Conservation (phyloP, 1,140 invertebrate species). For the Drosophila trapezifrons region DNA sequence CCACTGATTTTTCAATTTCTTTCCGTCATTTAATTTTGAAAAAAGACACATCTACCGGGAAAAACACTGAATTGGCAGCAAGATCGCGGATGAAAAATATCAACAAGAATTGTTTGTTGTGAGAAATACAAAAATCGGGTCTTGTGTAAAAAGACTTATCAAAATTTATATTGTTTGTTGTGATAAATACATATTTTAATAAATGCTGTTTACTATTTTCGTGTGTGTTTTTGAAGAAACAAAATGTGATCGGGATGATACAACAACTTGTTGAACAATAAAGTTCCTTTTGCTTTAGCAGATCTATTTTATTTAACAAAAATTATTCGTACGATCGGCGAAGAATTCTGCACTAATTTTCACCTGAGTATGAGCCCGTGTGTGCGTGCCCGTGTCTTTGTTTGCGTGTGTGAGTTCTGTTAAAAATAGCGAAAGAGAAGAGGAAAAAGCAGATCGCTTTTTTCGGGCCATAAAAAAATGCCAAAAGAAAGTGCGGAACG, state of each 20-base stretch:
- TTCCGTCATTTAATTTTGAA: not conserved
- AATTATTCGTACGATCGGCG: constrained; percentile 19
- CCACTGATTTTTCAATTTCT: constrained; percentile 2
- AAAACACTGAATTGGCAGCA: not conserved
- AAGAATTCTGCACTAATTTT: constrained; percentile 72
- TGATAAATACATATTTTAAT: not conserved
- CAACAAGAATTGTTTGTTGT: not conserved
- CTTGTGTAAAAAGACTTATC: not conserved
- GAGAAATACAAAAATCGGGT: not conserved
- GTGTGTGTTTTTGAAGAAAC: not conserved
- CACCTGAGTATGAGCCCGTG: constrained; percentile 52
- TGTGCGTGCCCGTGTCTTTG: constrained; percentile 29
- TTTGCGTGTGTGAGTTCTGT: constrained; percentile 63
- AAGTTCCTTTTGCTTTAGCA: not conserved
- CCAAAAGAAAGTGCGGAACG: constrained; percentile 74
- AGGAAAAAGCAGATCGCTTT: constrained; percentile 65
- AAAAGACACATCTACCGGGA: not conserved
- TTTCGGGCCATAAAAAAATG: constrained; percentile 57
- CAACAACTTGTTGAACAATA: constrained; percentile 5
- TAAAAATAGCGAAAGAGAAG: constrained; percentile 69
- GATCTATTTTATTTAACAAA: constrained; percentile 8
- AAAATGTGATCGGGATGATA: too few relatives aligned
- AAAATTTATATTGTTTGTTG: not conserved
- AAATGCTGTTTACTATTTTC: not conserved
- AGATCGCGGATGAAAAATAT: not conserved